Conservation (phyloP, 2,797 vertebrate genomes). For the Euphonia xanthogaster region DNA sequence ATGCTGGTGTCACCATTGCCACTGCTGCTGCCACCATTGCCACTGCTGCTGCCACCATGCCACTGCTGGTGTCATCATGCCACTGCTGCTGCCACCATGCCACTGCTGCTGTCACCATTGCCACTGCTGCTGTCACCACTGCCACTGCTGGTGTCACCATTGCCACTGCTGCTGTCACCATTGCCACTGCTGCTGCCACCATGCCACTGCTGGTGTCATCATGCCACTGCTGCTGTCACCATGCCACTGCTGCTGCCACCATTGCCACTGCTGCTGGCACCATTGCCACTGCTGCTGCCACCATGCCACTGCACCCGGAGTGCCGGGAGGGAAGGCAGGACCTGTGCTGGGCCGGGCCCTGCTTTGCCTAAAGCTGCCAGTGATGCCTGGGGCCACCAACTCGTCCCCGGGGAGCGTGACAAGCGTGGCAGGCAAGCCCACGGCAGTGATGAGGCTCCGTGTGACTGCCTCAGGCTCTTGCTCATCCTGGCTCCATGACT, state of each 20-base stretch:
- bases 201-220: background rate
- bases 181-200: too few relatives aligned
- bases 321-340: background rate
- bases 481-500: background rate
- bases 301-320: background rate
- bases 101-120: background rate
- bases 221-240: fast-evolving
- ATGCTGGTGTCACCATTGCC: background rate
- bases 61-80: too few relatives aligned
- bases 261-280: too few relatives aligned
- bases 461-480: background rate
- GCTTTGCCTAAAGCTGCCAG: background rate
- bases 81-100: too few relatives aligned
- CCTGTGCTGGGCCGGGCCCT: background rate
- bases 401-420: background rate
- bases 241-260: too few relatives aligned
- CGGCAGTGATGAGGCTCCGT: background rate
- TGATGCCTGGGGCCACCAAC: background rate
- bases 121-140: fast-evolving
- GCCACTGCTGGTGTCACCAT: too few relatives aligned
- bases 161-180: too few relatives aligned
- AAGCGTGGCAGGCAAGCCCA: background rate
- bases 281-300: too few relatives aligned
- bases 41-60: too few relatives aligned
- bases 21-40: fast-evolving